Percentiles rank a stretch among this genome's conserved stretches.
These are phyloP conservation scores for Herpailurus yagouaroundi DNA, from an alignment of 2,113 vertebrate genomes.

Conservation along the genomic window DNA sequence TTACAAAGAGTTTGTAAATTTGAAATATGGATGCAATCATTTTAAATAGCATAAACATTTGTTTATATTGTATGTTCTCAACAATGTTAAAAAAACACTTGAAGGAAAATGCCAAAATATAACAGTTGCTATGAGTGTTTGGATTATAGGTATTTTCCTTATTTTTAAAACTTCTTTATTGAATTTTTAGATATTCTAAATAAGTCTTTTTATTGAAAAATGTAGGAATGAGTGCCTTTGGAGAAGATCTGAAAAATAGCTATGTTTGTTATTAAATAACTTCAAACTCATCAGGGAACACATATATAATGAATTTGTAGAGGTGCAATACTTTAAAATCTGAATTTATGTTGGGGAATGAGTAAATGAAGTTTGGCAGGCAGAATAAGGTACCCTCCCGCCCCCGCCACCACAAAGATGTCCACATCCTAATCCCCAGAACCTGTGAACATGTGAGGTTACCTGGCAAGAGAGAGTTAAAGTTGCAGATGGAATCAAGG, in stretches of 20 bases:
- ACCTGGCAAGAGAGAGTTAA: background rate
- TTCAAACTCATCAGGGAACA: background rate
- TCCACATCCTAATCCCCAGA: background rate
- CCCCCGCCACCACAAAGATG: background rate
- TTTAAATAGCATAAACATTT: background rate
- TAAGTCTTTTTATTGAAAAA: background rate
- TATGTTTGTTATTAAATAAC: background rate
- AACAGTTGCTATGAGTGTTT: background rate
- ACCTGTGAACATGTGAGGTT: background rate
- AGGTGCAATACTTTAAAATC: background rate
- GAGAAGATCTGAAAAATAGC: background rate
- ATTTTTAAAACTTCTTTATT: background rate
- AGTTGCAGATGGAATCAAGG: background rate
- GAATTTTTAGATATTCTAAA: slow-evolving; percentile 16
- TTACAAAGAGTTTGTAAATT: background rate
- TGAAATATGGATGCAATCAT: slow-evolving; percentile 4
- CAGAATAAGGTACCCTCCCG: background rate
- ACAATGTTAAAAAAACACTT: background rate
- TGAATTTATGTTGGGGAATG: background rate
- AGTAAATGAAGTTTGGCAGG: background rate
- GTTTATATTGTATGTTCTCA: background rate
- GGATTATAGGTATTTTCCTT: background rate
- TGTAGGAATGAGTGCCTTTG: background rate
- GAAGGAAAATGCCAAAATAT: slow-evolving; percentile 19
- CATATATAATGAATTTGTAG: background rate